A percentile compares a stretch with the other conserved stretches of the same genome.
Evolutionary conservation across 2,888 invertebrate species (phyloP).

Genomic region (Adelognathus sp.): DNA sequence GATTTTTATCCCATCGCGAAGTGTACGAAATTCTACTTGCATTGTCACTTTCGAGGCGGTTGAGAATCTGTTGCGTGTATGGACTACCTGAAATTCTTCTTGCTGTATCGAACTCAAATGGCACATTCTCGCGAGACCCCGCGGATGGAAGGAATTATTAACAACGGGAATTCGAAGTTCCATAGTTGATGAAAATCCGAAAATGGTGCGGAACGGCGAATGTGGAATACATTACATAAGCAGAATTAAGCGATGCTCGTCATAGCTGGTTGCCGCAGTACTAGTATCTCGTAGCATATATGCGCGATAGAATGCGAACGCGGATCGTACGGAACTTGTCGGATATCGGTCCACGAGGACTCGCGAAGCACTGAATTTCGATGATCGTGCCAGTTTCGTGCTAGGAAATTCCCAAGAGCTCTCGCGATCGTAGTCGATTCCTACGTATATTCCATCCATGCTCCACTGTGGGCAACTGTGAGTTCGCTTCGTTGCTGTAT

Average conservation of each 20-base stretch:
- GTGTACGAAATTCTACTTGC: too few relatives aligned
- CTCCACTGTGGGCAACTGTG: neutral
- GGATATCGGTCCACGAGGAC: slow-evolving; percentile 14
- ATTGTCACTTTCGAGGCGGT: too few relatives aligned
- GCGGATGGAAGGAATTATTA: neutral
- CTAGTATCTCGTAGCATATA: slow-evolving; percentile 2
- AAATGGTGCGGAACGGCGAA: neutral
- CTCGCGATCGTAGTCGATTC: slow-evolving; percentile 12
- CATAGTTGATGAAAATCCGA: neutral
- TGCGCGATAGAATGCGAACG: slow-evolving; percentile 19
- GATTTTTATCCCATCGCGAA: too few relatives aligned
- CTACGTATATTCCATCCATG: slow-evolving; percentile 9
- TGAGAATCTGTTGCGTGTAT: too few relatives aligned
- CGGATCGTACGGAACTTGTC: slow-evolving; percentile 37
- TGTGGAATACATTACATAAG: too few relatives aligned
- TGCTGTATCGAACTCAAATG: too few relatives aligned
- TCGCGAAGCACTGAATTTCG: slow-evolving; percentile 24
- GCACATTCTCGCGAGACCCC: too few relatives aligned
- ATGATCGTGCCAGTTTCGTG: slow-evolving; percentile 29
- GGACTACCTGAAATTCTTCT: too few relatives aligned
- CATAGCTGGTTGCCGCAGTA: too few relatives aligned
- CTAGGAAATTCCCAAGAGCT: slow-evolving; percentile 28
- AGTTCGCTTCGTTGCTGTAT: neutral
- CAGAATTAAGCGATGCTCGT: neutral
- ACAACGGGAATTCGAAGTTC: neutral